These are phyloP conservation scores for Dreissena polymorpha DNA, from an alignment of 1,140 invertebrate species.

Conservation along the genomic window DNA sequence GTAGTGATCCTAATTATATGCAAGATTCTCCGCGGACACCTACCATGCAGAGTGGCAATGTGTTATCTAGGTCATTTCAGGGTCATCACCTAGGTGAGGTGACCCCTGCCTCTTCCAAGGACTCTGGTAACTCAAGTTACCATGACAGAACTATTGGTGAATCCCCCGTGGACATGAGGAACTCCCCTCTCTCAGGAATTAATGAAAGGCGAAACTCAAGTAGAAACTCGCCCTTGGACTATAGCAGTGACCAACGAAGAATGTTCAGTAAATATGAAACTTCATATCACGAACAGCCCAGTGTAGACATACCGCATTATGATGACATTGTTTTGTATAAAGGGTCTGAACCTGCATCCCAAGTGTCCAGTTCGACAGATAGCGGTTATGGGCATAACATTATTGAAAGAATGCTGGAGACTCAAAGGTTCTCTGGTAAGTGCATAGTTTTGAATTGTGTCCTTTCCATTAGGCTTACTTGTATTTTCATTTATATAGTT, in stretches of 20 bases:
- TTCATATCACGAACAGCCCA: slow-evolving; percentile 59
- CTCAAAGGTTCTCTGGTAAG: slow-evolving; percentile 67
- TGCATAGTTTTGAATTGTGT: neutral
- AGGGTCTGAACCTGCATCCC: slow-evolving; percentile 71
- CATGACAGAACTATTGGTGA: slow-evolving; percentile 40
- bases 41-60: slow-evolving; percentile 41
- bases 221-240: slow-evolving; percentile 36
- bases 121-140: slow-evolving; percentile 57
- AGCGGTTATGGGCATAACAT: slow-evolving; percentile 75
- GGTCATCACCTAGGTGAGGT: slow-evolving; percentile 47
- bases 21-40: slow-evolving; percentile 37
- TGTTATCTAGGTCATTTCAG: slow-evolving; percentile 41
- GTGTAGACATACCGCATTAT: slow-evolving; percentile 60
- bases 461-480: too few species aligned
- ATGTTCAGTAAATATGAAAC: slow-evolving; percentile 48
- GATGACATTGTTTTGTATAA: slow-evolving; percentile 75
- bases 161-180: slow-evolving; percentile 41
- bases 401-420: slow-evolving; percentile 66
- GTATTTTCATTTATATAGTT: too few species aligned
- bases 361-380: slow-evolving; percentile 77
- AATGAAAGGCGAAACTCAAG: slow-evolving; percentile 28
- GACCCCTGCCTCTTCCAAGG: slow-evolving; percentile 46
- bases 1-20: slow-evolving; percentile 3
- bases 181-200: slow-evolving; percentile 36
- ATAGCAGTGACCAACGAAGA: slow-evolving; percentile 33